Evolutionary conservation across 2,113 vertebrate species (phyloP).

Genomic region (Oreochromis spilurus): DNA sequence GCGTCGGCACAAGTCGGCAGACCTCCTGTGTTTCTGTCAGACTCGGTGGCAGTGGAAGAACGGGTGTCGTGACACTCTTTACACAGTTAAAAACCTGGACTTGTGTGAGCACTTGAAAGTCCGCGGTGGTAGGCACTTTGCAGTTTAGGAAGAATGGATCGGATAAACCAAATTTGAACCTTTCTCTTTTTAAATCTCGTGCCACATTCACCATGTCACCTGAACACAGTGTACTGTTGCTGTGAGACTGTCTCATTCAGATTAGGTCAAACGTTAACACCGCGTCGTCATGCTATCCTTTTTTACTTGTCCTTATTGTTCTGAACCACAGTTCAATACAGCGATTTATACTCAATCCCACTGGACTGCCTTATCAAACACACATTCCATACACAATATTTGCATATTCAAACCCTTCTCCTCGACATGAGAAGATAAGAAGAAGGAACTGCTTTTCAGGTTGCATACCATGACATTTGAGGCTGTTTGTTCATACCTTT

Average conservation of each 20-base stretch:
- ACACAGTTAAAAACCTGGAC: background rate
- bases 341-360: background rate
- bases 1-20: background rate
- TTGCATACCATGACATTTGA: background rate
- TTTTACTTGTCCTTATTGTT: background rate
- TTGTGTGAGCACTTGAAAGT: background rate
- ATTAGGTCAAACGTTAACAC: background rate
- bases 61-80: background rate
- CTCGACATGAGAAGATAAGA: background rate
- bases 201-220: background rate
- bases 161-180: background rate
- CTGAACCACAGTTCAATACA: background rate
- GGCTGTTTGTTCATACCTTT: background rate
- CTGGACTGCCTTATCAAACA: constrained; percentile 43
- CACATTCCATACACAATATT: constrained; percentile 38
- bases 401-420: background rate
- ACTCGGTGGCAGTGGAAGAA: background rate
- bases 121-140: background rate
- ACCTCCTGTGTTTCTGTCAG: background rate
- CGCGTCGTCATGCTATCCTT: background rate
- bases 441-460: background rate
- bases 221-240: background rate
- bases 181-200: background rate
- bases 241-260: background rate
- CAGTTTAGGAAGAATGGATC: background rate